A percentile compares a stretch with the other conserved stretches of the same genome.
Evolutionary conservation across 2,888 invertebrate genomes (phyloP).

Genomic region (Ligdia adustata): DNA sequence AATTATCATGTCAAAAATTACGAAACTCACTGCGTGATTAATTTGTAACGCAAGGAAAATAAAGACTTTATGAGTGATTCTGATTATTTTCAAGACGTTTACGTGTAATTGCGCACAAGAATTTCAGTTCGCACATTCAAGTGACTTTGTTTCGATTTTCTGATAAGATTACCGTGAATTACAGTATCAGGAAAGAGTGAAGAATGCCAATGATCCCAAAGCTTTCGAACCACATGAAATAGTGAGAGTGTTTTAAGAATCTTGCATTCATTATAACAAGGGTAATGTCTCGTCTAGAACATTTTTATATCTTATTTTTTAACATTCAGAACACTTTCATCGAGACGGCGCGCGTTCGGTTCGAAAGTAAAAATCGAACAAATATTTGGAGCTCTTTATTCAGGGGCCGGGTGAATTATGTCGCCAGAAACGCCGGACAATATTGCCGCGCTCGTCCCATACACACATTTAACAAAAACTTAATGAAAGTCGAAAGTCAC

Average conservation of each 20-base stretch:
- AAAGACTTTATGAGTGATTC: too few relatives aligned
- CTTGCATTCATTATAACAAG: conserved; percentile 23
- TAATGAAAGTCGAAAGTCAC: conserved; percentile 82
- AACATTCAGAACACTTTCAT: conserved; percentile 47
- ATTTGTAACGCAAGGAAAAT: too few relatives aligned
- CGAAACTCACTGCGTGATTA: too few relatives aligned
- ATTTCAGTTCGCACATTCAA: too few relatives aligned
- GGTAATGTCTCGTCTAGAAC: conserved; percentile 28
- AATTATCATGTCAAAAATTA: conserved; percentile 1
- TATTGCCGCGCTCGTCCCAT: conserved; percentile 71
- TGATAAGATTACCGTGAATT: background rate
- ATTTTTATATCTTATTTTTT: conserved; percentile 35
- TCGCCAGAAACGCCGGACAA: conserved; percentile 80
- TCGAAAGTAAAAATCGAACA: conserved; percentile 61
- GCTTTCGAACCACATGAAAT: background rate
- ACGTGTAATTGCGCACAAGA: too few relatives aligned
- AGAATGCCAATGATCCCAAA: conserved; percentile 1
- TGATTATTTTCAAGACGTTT: too few relatives aligned
- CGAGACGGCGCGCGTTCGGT: conserved; percentile 41
- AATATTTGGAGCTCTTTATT: conserved; percentile 56
- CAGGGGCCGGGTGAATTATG: conserved; percentile 63
- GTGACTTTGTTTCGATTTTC: too few relatives aligned
- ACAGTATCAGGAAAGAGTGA: background rate
- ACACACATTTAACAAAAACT: conserved; percentile 79
- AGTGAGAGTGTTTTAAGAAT: conserved; percentile 17